These are phyloP conservation scores for Spondyliosoma cantharus DNA, from an alignment of 2,797 vertebrate genomes.

Conservation along the genomic window DNA sequence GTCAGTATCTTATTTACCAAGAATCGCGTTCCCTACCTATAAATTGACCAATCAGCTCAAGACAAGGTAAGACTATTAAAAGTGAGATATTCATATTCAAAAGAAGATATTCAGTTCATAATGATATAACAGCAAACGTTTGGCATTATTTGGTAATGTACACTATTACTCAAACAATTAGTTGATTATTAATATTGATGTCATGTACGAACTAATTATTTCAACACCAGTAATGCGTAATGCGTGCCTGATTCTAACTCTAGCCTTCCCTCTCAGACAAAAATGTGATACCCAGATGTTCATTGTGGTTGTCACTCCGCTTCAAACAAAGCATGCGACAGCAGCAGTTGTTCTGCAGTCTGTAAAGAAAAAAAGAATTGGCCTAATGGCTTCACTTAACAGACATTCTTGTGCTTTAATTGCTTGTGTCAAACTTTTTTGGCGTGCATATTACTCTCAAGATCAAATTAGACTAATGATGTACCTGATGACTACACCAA, in stretches of 20 bases:
- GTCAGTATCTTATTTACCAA: background rate
- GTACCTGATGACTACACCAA: background rate
- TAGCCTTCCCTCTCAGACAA: background rate
- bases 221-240: background rate
- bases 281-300: background rate
- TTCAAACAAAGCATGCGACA: constrained; percentile 18
- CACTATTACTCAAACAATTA: background rate
- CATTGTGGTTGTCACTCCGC: constrained; percentile 3
- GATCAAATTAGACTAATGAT: constrained; percentile 5
- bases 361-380: background rate
- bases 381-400: background rate
- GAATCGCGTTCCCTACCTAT: background rate
- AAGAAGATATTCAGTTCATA: background rate
- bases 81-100: background rate
- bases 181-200: background rate
- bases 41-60: background rate
- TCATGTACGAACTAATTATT: background rate
- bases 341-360: constrained; percentile 12
- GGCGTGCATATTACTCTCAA: background rate
- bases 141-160: background rate
- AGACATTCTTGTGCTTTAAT: background rate
- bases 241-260: constrained; percentile 1
- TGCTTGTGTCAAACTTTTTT: background rate
- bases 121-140: background rate
- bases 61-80: no score